These are phyloP conservation scores for Scyliorhinus canicula DNA, from an alignment of 2,797 vertebrate species.

Conservation along the genomic window DNA sequence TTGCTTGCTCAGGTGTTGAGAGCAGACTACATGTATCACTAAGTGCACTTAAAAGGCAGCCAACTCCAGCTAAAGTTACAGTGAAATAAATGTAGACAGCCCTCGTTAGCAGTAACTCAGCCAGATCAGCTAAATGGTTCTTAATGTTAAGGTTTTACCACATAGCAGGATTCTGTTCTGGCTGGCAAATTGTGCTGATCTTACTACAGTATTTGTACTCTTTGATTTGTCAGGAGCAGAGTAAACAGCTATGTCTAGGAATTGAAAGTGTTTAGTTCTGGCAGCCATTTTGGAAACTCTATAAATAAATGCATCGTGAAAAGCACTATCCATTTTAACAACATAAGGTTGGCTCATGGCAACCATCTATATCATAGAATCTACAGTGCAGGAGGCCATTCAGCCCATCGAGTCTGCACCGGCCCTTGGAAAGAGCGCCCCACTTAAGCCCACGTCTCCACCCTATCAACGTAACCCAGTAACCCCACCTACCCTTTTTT, in stretches of 20 bases:
- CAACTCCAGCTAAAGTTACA: background rate
- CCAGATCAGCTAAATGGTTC: background rate
- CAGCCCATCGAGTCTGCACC: too few species aligned
- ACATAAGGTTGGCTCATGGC: background rate
- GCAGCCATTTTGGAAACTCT: background rate
- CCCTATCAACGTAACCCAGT: too few species aligned
- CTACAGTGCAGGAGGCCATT: too few species aligned
- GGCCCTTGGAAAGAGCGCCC: too few species aligned
- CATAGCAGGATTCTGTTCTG: background rate
- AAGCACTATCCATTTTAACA: background rate
- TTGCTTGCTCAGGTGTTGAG: slow-evolving; percentile 5
- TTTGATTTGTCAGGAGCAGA: background rate
- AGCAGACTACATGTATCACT: background rate
- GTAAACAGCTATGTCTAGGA: background rate
- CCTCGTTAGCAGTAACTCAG: background rate
- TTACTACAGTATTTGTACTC: slow-evolving; percentile 4
- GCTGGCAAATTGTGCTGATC: background rate
- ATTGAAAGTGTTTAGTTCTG: background rate
- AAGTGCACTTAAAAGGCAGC: slow-evolving; percentile 19
- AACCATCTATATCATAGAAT: background rate
- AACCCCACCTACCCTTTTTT: too few species aligned
- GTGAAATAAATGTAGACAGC: background rate
- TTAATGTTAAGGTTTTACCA: slow-evolving; percentile 13
- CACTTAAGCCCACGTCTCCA: too few species aligned
- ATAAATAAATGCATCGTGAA: background rate